phyloP scores from a whole-genome alignment of 30 jellyfish, hydroid and myxozoan species.

The Chironex yamaguchii region DNA sequence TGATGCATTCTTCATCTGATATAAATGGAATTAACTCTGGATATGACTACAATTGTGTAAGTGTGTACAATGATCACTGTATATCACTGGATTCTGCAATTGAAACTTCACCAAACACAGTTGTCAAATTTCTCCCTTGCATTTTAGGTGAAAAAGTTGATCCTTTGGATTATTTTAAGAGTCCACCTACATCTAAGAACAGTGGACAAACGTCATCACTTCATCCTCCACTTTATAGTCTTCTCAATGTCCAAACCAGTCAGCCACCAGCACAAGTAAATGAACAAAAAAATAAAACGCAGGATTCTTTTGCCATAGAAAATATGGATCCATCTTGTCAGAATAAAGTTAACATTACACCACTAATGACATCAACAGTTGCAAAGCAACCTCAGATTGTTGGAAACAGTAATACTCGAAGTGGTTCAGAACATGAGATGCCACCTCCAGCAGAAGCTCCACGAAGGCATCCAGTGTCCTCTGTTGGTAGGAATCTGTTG shows the following conservation, averaged over 20 bases:
- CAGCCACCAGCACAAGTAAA: not conserved
- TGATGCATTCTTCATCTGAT: too few species aligned
- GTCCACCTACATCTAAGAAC: slow-evolving; percentile 47
- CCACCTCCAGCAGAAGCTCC: slow-evolving; percentile 74
- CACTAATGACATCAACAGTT: slow-evolving; percentile 97
- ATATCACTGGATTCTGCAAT: too few species aligned
- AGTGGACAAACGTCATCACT: slow-evolving; percentile 1
- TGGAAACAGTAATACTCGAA: slow-evolving; percentile 3
- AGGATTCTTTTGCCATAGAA: slow-evolving; percentile 78
- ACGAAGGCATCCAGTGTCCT: slow-evolving; percentile 54
- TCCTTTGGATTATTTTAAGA: slow-evolving; percentile 82
- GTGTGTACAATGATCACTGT: too few species aligned
- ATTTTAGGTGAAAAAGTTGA: slow-evolving; percentile 98
- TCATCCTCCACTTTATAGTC: slow-evolving; percentile 49
- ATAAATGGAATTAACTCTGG: too few species aligned
- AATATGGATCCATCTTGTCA: slow-evolving; percentile 82
- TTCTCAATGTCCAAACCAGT: not conserved
- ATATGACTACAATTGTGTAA: too few species aligned
- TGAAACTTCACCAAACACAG: too few species aligned
- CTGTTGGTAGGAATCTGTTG: slow-evolving; percentile 79
- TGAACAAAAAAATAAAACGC: slow-evolving; percentile 31
- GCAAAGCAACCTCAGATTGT: slow-evolving; percentile 70
- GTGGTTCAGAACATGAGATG: slow-evolving; percentile 67
- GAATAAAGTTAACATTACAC: slow-evolving; percentile 56
- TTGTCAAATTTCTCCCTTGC: too few species aligned